Evolutionary conservation across 2,888 invertebrate species (phyloP), one percentile per base, ranked within the genome.

Genomic region (Alsophila aescularia): DNA sequence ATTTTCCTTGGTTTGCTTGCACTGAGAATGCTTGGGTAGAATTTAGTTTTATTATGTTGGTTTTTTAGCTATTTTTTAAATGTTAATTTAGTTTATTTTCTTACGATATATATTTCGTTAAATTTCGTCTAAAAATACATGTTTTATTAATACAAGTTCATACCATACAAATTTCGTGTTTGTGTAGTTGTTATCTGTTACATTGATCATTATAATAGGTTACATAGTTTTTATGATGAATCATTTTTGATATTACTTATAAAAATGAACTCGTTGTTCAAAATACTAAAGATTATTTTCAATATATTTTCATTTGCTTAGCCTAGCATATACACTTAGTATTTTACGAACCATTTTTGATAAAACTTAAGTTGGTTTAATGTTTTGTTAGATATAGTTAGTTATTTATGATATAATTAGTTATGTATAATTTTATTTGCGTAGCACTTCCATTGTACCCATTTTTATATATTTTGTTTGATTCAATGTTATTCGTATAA

Each of bases 361-460:
- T 29, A n/a, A n/a, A 29, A 29, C n/a, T 29, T 27, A 9, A 7
- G 4, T 27, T 9, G 6, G 7, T 6, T 27, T 2, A 27, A 9
- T 2, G 7, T 29, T 2, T 29, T 29, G 0, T 12, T 32, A 5
- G 1, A 32, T 4, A 32, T 32, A 32, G n/a, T 18, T 54, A 45
- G 48, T 40, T 35, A 36, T 56, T 35, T 34, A 10, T 10, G 2
- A 21, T 15, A 34, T 15, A 5, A 12, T 41, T 2, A 32, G 12
- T 16, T 15, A 27, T 36, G 15, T 43, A 5, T 24, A 24, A 5
- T 57, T 35, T 51, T 3, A 64, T 69, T 76, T 76, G 77, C 77
- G 57, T 52, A 49, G 74, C 75, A 76, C 76, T 63, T 56, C 40
- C 69, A 61, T 66, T 58, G 50, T 66, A 60, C 35, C 50, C 62